Conservation (phyloP, 2,888 invertebrate genomes). For the Diplolepis rosae region DNA sequence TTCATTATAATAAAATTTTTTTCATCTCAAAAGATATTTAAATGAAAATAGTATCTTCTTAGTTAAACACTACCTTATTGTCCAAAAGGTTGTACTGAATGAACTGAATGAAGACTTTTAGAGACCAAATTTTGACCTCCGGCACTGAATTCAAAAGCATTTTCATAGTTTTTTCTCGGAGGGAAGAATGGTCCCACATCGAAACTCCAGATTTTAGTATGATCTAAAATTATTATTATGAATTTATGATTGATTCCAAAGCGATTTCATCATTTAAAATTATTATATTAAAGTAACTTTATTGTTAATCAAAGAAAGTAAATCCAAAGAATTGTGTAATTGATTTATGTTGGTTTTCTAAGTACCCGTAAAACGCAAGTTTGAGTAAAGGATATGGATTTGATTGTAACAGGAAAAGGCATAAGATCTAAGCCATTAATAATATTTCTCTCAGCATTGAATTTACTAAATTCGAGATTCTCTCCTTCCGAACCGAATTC, state of each 20-base stretch:
- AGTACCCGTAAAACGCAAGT: conserved; percentile 41
- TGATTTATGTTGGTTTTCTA: conserved; percentile 11
- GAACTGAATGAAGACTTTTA: conserved; percentile 58
- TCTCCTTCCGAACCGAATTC: conserved; percentile 21
- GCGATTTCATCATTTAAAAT: background rate
- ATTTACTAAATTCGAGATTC: conserved; percentile 49
- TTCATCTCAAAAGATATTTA: background rate
- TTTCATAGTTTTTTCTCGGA: conserved; percentile 55
- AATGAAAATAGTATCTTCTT: conserved; percentile 16
- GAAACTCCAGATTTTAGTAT: conserved; percentile 60
- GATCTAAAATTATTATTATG: conserved; percentile 43
- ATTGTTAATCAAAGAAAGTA: conserved; percentile 18
- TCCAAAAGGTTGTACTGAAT: conserved; percentile 49
- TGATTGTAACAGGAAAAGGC: conserved; percentile 57
- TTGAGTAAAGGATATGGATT: conserved; percentile 51
- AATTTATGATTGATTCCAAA: background rate
- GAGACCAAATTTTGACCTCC: conserved; percentile 59
- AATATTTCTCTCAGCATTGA: conserved; percentile 53
- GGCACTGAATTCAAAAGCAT: conserved; percentile 57
- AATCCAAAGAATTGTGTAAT: conserved; percentile 28
- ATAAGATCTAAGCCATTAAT: conserved; percentile 60
- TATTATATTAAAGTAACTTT: no score
- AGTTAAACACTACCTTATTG: conserved; percentile 36
- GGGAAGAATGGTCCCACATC: conserved; percentile 55
- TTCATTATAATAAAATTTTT: conserved; percentile 1